Percentiles rank a stretch among this genome's conserved stretches.
phyloP scores from a whole-genome alignment of 2,797 vertebrate genomes.

The Aldrovandia affinis region DNA sequence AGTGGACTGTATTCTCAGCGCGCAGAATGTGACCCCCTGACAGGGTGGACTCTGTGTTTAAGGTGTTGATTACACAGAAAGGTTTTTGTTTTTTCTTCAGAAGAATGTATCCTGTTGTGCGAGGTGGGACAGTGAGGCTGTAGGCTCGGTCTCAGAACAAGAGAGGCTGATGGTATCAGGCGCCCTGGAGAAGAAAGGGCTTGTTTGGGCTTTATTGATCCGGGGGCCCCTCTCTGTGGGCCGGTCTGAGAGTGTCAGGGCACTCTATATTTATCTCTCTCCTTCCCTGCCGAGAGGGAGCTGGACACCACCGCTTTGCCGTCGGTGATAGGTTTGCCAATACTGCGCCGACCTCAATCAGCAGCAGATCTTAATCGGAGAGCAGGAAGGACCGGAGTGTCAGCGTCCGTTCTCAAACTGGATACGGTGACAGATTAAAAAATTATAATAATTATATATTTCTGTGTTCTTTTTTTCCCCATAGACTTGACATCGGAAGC shows the following conservation, averaged over 20 bases:
- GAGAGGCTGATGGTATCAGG: neutral
- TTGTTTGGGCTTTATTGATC: neutral
- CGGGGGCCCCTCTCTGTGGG: neutral
- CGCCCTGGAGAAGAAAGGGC: neutral
- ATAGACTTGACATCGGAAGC: conserved; percentile 4
- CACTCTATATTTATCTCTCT: neutral
- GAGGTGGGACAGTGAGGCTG: neutral
- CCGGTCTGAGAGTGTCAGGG: neutral
- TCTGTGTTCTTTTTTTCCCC: neutral
- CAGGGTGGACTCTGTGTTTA: neutral
- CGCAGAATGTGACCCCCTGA: conserved; percentile 7
- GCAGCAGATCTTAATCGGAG: neutral
- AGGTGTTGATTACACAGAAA: neutral
- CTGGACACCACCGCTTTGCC: neutral
- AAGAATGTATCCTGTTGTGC: neutral
- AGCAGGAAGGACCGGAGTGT: conserved; percentile 1
- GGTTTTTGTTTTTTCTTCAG: neutral
- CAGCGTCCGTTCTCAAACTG: neutral
- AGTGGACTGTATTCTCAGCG: neutral
- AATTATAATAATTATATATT: neutral
- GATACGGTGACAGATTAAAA: too few species aligned
- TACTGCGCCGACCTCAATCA: neutral
- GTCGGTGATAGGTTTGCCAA: neutral
- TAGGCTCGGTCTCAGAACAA: neutral
- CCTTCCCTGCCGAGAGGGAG: neutral